phyloP scores from a whole-genome alignment of 2,888 invertebrate species.

The Eulithis prunata region DNA sequence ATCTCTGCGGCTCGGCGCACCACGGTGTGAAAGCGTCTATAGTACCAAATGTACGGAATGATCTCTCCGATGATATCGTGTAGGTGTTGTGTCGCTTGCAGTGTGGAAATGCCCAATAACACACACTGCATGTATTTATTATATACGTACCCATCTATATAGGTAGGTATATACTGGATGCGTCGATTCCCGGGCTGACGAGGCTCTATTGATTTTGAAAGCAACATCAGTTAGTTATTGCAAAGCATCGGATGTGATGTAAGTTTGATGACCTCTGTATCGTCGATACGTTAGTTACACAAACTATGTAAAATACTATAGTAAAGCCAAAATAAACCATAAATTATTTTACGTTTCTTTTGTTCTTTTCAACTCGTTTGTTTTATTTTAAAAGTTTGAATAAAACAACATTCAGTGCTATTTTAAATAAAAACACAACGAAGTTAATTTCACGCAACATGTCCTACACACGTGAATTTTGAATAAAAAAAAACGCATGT shows the following conservation, averaged over 20 bases:
- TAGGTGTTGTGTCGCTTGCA: too few relatives aligned
- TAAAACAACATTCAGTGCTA: neutral
- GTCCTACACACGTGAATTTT: neutral
- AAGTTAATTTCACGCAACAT: constrained; percentile 1
- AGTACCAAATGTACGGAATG: too few relatives aligned
- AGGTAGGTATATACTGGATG: constrained; percentile 11
- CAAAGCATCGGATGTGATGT: constrained; percentile 6
- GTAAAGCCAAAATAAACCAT: neutral
- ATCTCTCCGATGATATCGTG: too few relatives aligned
- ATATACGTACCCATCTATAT: too few relatives aligned
- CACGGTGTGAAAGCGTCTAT: too few relatives aligned
- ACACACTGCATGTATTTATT: too few relatives aligned
- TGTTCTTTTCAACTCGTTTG: too few relatives aligned
- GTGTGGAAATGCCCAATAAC: too few relatives aligned
- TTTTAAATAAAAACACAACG: neutral
- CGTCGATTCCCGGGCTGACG: constrained; percentile 27
- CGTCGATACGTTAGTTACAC: too few relatives aligned
- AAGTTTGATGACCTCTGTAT: constrained; percentile 1
- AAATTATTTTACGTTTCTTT: neutral
- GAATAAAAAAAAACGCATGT: neutral
- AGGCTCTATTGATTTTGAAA: constrained; percentile 35
- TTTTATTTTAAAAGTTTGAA: neutral
- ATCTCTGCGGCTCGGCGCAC: too few relatives aligned
- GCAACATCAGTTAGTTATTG: constrained; percentile 4
- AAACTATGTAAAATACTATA: too few relatives aligned